These are phyloP conservation scores for Odocoileus hemionus DNA, from an alignment of 2,113 vertebrate species.

Conservation along the genomic window DNA sequence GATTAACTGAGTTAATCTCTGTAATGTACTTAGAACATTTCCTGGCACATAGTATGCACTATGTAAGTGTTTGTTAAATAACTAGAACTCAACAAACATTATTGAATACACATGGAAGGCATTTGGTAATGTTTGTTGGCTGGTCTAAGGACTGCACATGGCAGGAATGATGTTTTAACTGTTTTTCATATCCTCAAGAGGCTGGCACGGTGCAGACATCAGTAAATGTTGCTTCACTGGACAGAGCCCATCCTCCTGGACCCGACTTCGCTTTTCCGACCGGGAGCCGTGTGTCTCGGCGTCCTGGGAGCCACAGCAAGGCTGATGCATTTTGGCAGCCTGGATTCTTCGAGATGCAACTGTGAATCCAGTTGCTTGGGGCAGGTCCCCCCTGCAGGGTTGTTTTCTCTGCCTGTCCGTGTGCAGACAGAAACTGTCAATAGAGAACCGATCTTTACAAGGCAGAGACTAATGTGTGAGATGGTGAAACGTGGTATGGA, in stretches of 20 bases:
- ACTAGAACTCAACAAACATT: neutral
- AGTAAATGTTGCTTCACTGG: neutral
- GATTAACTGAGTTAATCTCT: neutral
- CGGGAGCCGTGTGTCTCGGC: rapidly evolving
- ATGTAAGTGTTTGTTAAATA: slow-evolving; percentile 28
- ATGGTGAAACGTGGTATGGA: neutral
- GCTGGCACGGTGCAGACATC: neutral
- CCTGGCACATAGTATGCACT: neutral
- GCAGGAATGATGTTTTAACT: neutral
- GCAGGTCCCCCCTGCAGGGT: neutral
- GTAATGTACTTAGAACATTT: slow-evolving; percentile 10
- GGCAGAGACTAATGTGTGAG: neutral
- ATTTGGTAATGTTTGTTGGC: neutral
- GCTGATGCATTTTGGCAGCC: neutral
- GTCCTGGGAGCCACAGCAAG: neutral
- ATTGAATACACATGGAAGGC: slow-evolving; percentile 23
- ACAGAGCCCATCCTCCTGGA: neutral
- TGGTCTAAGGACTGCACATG: neutral
- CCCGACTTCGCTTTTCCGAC: neutral
- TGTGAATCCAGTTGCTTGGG: neutral
- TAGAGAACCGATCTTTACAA: neutral
- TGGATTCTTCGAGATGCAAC: neutral
- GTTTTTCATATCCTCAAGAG: neutral
- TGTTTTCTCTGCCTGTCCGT: neutral
- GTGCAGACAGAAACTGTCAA: slow-evolving; percentile 50